phyloP scores from a whole-genome alignment of 2,888 invertebrate species.

The Dasysyrphus albostriatus region DNA sequence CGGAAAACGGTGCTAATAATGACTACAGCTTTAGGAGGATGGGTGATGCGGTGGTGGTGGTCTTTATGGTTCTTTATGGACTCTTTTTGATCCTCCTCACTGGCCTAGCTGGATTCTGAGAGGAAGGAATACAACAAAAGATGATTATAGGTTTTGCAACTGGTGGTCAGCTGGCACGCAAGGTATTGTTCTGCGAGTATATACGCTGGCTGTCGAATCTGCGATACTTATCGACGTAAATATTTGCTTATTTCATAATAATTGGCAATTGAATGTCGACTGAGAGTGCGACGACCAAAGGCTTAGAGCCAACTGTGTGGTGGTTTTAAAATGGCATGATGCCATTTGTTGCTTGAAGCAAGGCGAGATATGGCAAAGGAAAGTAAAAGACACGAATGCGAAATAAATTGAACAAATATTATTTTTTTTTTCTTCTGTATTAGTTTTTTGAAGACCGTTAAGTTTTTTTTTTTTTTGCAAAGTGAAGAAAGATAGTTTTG shows the following conservation, averaged over 20 bases:
- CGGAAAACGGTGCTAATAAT: constrained; percentile 70
- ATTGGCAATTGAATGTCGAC: constrained; percentile 75
- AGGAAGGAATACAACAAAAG: constrained; percentile 62
- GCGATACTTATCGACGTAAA: constrained; percentile 74
- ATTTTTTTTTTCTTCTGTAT: background rate
- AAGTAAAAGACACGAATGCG: constrained; percentile 71
- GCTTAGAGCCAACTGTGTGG: constrained; percentile 1
- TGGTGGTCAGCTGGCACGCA: constrained; percentile 75
- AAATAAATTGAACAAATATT: constrained; percentile 64
- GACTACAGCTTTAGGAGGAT: constrained; percentile 39
- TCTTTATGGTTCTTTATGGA: constrained; percentile 54
- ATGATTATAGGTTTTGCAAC: constrained; percentile 74
- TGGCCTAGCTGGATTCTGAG: constrained; percentile 8
- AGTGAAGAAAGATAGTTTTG: constrained; percentile 36
- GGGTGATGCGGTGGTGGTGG: constrained; percentile 60
- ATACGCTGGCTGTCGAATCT: constrained; percentile 49
- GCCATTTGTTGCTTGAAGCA: constrained; percentile 54
- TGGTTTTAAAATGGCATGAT: constrained; percentile 45
- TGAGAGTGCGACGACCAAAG: constrained; percentile 33
- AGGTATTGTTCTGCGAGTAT: constrained; percentile 61
- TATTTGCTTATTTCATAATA: constrained; percentile 76
- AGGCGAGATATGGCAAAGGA: constrained; percentile 48
- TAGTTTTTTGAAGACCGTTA: constrained; percentile 39
- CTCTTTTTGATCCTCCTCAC: constrained; percentile 39
- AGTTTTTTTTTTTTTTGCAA: constrained; percentile 41